Percentiles rank a stretch among this genome's conserved stretches.
phyloP scores from a whole-genome alignment of 2,888 invertebrate species.

The Eubasilissa splendida region DNA sequence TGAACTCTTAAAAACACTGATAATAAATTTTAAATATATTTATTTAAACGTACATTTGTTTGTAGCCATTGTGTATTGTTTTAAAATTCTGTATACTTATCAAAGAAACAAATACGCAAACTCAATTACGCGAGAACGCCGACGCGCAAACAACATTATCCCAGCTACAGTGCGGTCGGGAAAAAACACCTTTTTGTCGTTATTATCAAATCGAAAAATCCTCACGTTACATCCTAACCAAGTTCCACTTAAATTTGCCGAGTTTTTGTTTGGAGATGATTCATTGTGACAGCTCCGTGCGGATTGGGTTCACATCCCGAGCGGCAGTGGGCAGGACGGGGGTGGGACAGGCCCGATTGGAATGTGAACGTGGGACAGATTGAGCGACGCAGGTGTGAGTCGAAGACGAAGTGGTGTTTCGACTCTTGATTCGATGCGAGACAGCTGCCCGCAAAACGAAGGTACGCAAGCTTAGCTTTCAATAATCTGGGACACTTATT shows the following conservation, averaged over 20 bases:
- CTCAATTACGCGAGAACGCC: not conserved
- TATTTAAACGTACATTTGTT: not conserved
- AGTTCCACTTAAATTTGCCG: conserved; percentile 3
- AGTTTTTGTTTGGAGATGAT: conserved; percentile 21
- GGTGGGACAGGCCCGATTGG: not conserved
- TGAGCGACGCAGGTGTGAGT: conserved; percentile 18
- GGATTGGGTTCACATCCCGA: conserved; percentile 4
- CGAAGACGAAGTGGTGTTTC: not conserved
- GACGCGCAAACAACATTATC: not conserved
- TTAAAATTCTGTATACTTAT: not conserved
- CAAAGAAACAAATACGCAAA: not conserved
- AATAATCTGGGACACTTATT: not conserved
- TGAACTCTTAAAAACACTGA: too few species aligned
- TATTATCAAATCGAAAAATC: conserved; percentile 20
- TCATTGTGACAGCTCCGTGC: conserved; percentile 3
- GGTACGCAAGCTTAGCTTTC: not conserved
- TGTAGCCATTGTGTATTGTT: too few species aligned
- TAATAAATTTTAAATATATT: not conserved
- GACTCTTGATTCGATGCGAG: not conserved
- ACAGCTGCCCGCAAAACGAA: not conserved
- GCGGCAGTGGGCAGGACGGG: not conserved
- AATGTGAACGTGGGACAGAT: conserved; percentile 8
- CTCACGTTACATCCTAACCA: not conserved
- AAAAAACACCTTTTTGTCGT: not conserved
- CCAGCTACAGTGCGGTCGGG: not conserved